Evolutionary conservation across 2,113 vertebrate genomes (phyloP), one percentile per base, ranked within the genome.

Genomic region (Gila orcuttii): DNA sequence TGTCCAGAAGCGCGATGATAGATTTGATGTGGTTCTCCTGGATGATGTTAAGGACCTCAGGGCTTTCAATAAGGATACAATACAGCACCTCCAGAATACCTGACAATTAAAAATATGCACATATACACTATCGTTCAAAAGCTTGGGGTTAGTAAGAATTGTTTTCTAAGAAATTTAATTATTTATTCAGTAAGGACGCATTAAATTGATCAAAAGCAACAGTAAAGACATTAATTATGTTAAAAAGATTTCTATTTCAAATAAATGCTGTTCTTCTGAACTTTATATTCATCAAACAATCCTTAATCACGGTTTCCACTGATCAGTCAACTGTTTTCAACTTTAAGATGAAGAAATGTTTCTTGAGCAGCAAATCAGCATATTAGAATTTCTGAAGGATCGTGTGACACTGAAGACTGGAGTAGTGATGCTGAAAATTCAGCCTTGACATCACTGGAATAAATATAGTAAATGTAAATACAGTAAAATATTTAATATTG

Each of bases 21-120:
- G 97, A 98, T 85, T 98, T 98, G 91, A 98, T 98, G 92, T 98
- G 97, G 92, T 96, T 97, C 90, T 98, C 97, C 87, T 98, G 96
- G 90, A 98, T 98, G 83, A 98, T 98, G 89, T 98, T 98, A 62
- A 98, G 91, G 47, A 97, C 97, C 85, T 98, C 97, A 0, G 97
- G 97, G 89, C 97, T 98, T 92, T 98, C 97, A 33, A 98, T 98
- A 36, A 98, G 93, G 59, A 98, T 96, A 68, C 97, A 98, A 89
- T 98, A 97, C 77, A 98, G 91, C n/a, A 98, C 97, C 91, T 98
- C 97, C 89, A 98, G 91, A 90, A 98, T 98, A 33, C 97, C 97
- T 98, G 86, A n/a, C 3, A 68, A n/a, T 31, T 31, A 55, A 42
- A 23, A 55, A 25, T 21, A n/a, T 3, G 11, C 4, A 33, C 13